Percentiles rank a stretch among this genome's conserved stretches.
phyloP scores from a whole-genome alignment of 2,113 vertebrate species.

The Ptilorrhoa leucosticta region DNA sequence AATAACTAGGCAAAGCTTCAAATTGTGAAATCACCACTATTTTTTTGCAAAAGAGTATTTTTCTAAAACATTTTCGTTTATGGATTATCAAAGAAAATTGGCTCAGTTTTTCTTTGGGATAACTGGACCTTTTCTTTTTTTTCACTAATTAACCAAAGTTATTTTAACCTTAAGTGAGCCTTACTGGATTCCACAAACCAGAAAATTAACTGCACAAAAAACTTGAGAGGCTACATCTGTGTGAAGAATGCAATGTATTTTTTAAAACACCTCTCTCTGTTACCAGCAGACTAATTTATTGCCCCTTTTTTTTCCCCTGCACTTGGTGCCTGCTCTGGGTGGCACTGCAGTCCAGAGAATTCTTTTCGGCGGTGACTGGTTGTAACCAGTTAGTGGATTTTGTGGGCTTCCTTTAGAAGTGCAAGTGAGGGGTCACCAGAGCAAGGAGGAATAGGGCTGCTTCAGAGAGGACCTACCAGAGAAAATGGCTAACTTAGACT shows the following conservation, averaged over 20 bases:
- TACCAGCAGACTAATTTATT: not conserved
- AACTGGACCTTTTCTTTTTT: not conserved
- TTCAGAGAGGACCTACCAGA: not conserved
- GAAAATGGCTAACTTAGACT: not conserved
- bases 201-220: not conserved
- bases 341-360: conserved; percentile 42
- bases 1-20: not conserved
- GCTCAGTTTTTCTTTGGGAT: not conserved
- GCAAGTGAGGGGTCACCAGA: not conserved
- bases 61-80: not conserved
- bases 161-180: not conserved
- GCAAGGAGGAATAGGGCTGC: not conserved
- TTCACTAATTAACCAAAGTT: not conserved
- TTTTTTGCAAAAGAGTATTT: not conserved
- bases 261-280: not conserved
- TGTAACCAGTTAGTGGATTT: not conserved
- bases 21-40: not conserved
- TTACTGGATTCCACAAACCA: not conserved
- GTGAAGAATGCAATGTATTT: not conserved
- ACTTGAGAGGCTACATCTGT: not conserved
- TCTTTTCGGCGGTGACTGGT: not conserved
- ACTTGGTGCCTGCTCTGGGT: conserved; percentile 24
- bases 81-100: not conserved
- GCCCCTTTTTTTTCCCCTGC: not conserved
- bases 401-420: not conserved